phyloP scores from a whole-genome alignment of 2,888 invertebrate genomes.

The Chrysopilus asiliformis region DNA sequence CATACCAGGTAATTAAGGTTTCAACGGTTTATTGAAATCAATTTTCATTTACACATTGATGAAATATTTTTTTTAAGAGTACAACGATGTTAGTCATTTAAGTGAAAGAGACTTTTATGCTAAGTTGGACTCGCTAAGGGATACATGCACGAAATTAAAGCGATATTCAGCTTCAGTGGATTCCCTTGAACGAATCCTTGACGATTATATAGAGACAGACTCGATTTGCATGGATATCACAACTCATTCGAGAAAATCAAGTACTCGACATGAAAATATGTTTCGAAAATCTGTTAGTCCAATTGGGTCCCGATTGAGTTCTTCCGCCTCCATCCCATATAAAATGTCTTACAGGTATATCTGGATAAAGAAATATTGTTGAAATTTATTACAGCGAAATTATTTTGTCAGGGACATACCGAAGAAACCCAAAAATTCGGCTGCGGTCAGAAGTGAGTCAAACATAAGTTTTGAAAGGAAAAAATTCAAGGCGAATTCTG shows the following conservation, averaged over 20 bases:
- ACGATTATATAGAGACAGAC: constrained; percentile 12
- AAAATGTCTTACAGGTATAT: constrained; percentile 53
- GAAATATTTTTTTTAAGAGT: constrained; percentile 37
- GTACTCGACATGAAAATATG: background rate
- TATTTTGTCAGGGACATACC: too few species aligned
- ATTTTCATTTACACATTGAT: background rate
- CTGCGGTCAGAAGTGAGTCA: background rate
- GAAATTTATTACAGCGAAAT: too few species aligned
- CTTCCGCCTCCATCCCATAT: constrained; percentile 54
- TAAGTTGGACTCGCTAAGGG: constrained; percentile 50
- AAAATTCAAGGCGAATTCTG: constrained; percentile 42
- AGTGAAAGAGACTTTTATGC: constrained; percentile 62
- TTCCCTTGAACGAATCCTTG: constrained; percentile 18
- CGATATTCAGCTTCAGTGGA: constrained; percentile 16
- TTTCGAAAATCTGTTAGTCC: constrained; percentile 49
- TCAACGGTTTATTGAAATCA: background rate
- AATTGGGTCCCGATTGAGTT: constrained; percentile 32
- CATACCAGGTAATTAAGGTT: constrained; percentile 42
- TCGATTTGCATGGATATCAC: too few species aligned
- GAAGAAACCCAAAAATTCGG: too few species aligned
- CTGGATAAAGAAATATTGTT: too few species aligned
- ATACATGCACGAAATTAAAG: constrained; percentile 33
- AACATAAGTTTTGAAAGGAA: constrained; percentile 38
- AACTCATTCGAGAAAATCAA: background rate
- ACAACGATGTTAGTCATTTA: constrained; percentile 61